Base-by-base conservation (phyloP, 2,888 invertebrate genomes). In the Drosophila longiperda region DNA sequence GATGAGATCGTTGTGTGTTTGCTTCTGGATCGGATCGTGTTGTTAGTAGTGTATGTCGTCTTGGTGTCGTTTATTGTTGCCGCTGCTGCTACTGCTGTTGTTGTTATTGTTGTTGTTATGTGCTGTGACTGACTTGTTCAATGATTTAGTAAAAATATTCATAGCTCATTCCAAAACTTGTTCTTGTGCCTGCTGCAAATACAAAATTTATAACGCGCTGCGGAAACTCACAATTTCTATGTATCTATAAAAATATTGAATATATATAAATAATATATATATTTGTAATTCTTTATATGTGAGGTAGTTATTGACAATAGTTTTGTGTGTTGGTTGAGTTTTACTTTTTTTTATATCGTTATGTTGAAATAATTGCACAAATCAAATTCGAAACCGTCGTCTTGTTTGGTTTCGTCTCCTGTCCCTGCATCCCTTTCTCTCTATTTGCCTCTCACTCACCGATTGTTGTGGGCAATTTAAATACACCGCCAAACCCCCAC, bases 91-190 rank as follows among this genome's bases (percentile, higher is more conserved):
- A 76, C 75, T 87, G 75, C 74, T 64, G 49, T 32, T 83, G 83
- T 80, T 86, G 83, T 68, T 77, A 60, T 54, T 78, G 78, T 81
- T 79, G 86, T 89, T 80, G 83, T 81, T 87, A 82, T 73, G 77
- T 82, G 85, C 85, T 77, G 67, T 73, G 79, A 80, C 73, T 69
- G 83, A 81, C 81, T 86, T 86, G 85, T 82, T 76, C 79, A 80
- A 83, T 73, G 75, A 80, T 82, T 83, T 75, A 83, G 82, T 83
- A 78, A 83, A 83, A 78, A 78, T 88, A 88, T 80, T 83, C 78
- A 74, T 83, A 83, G 83, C 80, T 80, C 72, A 85, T 85, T 82
- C 66, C 80, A 83, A 82, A 82, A 82, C 82, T 82, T 80, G 82
- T 82, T 82, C 77, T 82, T 77, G 83, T 83, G 75, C 75, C 75